Evolutionary conservation across 64 coral and sea anemone genomes (phyloP).

Genomic region (Montipora sp.): DNA sequence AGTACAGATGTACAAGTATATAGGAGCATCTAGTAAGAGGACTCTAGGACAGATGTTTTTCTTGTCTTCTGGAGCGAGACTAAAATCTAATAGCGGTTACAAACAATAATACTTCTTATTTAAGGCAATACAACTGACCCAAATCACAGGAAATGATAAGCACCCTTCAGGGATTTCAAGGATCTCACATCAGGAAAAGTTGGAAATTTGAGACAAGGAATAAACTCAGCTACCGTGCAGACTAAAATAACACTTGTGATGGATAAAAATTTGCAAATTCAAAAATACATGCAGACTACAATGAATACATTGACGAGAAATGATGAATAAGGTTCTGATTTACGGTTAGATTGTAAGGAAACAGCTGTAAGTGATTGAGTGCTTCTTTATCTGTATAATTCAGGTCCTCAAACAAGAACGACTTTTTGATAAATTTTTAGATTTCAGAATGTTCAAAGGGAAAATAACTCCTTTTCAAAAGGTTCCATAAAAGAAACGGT

Average conservation of each 20-base stretch:
- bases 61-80: neutral
- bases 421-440: neutral
- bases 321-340: too few relatives aligned
- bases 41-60: too few relatives aligned
- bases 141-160: neutral
- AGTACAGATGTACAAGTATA: neutral
- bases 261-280: neutral
- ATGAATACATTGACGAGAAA: too few relatives aligned
- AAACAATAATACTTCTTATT: neutral
- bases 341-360: neutral
- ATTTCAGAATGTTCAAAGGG: too few relatives aligned
- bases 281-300: neutral
- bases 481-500: too few relatives aligned
- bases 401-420: neutral
- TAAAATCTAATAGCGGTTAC: neutral
- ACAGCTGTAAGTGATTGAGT: neutral
- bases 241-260: too few relatives aligned
- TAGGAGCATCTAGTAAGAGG: too few relatives aligned
- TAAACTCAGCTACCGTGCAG: neutral
- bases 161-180: neutral
- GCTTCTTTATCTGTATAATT: neutral
- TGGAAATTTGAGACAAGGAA: neutral
- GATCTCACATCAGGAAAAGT: neutral
- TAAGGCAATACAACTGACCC: neutral
- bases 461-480: too few relatives aligned